Conservation (phyloP, 64 coral and sea anemone genomes). For the Porites australiensis region DNA sequence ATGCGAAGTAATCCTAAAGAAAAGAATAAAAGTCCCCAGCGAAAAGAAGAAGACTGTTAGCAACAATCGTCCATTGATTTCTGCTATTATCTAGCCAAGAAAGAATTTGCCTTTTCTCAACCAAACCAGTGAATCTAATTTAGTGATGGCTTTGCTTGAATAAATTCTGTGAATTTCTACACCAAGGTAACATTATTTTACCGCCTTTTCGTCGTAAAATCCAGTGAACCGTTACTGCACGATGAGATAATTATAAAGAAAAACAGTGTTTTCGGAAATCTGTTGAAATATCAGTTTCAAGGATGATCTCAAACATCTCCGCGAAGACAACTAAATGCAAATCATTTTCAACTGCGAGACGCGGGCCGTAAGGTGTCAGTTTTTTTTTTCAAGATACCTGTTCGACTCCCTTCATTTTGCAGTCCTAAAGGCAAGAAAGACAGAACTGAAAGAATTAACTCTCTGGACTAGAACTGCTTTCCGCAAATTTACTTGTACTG, state of each 20-base stretch:
- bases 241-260: neutral
- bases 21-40: neutral
- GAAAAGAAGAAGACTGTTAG: neutral
- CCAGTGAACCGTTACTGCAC: neutral
- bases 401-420: too few relatives aligned
- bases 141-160: neutral
- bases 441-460: too few relatives aligned
- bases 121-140: slow-evolving; percentile 56
- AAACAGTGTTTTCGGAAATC: neutral
- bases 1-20: too few relatives aligned
- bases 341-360: too few relatives aligned
- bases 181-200: neutral
- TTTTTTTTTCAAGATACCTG: too few relatives aligned
- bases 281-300: too few relatives aligned
- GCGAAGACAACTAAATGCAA: too few relatives aligned
- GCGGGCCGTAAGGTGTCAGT: too few relatives aligned
- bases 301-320: too few relatives aligned
- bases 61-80: neutral
- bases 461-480: too few relatives aligned
- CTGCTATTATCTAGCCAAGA: slow-evolving; percentile 60
- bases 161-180: neutral
- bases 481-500: too few relatives aligned
- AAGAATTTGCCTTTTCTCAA: slow-evolving; percentile 58
- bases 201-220: neutral
- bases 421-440: too few relatives aligned